phyloP scores from a whole-genome alignment of 2,113 vertebrate genomes.

The Grammomys surdaster region DNA sequence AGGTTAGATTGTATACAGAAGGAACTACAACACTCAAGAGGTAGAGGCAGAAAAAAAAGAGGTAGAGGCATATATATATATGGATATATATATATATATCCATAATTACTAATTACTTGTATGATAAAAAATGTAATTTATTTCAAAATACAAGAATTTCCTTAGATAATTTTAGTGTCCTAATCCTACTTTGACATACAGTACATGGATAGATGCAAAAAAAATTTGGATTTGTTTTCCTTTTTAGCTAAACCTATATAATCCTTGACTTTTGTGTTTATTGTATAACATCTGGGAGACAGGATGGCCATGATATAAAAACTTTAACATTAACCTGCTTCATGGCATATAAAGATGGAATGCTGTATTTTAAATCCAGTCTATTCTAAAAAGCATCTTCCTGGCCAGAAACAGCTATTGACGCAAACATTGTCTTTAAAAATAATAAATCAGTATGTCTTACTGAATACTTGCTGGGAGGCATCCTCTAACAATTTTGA shows the following conservation, averaged over 20 bases:
- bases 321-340: neutral
- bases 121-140: neutral
- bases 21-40: neutral
- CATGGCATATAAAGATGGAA: neutral
- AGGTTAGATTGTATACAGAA: neutral
- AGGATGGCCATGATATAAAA: neutral
- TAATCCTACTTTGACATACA: neutral
- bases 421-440: neutral
- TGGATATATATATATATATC: neutral
- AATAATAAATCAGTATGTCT: neutral
- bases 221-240: neutral
- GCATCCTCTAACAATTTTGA: neutral
- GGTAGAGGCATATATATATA: too few relatives aligned
- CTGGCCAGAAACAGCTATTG: too few relatives aligned
- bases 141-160: neutral
- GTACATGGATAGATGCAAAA: neutral
- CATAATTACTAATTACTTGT: neutral
- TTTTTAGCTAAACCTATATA: too few relatives aligned
- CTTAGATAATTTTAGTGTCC: neutral
- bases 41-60: neutral
- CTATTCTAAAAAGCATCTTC: neutral
- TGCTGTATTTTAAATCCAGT: neutral
- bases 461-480: too few relatives aligned
- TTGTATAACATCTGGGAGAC: neutral
- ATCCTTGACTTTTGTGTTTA: neutral